A percentile compares a stretch with the other conserved stretches of the same genome.
These are phyloP conservation scores for Ectobius pallidus DNA, from an alignment of 2,888 invertebrate genomes.

Conservation along the genomic window DNA sequence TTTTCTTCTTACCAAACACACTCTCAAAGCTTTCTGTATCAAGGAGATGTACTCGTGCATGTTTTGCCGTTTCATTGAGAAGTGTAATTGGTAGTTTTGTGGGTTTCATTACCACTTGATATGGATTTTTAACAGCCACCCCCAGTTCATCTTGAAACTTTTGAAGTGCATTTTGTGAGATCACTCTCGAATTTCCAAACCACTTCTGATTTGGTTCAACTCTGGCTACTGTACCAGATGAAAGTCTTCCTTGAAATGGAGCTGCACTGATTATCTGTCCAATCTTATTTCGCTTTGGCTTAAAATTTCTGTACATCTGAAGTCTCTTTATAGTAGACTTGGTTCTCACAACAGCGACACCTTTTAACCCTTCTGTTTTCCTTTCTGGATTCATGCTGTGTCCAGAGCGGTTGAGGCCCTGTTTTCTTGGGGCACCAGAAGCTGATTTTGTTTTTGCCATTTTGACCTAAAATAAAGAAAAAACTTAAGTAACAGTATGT, in stretches of 20 bases:
- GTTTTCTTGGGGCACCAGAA: constrained; percentile 77
- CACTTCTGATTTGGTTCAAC: constrained; percentile 98
- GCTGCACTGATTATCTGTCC: constrained; percentile 94
- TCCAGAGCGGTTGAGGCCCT: constrained; percentile 83
- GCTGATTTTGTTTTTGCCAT: constrained; percentile 81
- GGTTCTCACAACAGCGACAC: constrained; percentile 83
- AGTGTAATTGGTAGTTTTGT: constrained; percentile 93
- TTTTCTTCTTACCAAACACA: constrained; percentile 95
- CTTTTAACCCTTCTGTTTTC: constrained; percentile 76
- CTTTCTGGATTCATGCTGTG: constrained; percentile 97
- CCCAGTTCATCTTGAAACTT: constrained; percentile 95
- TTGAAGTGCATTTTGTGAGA: constrained; percentile 88
- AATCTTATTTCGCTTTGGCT: constrained; percentile 86
- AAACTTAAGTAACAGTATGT: too few relatives aligned
- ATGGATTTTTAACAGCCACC: constrained; percentile 93
- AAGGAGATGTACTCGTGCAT: constrained; percentile 89
- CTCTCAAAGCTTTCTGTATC: constrained; percentile 94
- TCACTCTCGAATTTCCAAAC: constrained; percentile 98
- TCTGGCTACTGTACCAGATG: constrained; percentile 88
- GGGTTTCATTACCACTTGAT: constrained; percentile 96
- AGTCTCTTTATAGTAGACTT: constrained; percentile 94
- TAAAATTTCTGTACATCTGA: constrained; percentile 98
- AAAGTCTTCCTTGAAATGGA: constrained; percentile 90
- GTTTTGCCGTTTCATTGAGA: constrained; percentile 89
- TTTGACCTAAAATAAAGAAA: constrained; percentile 45